These are phyloP conservation scores for Takifugu ocellatus DNA, from an alignment of 2,797 vertebrate species.

Conservation along the genomic window DNA sequence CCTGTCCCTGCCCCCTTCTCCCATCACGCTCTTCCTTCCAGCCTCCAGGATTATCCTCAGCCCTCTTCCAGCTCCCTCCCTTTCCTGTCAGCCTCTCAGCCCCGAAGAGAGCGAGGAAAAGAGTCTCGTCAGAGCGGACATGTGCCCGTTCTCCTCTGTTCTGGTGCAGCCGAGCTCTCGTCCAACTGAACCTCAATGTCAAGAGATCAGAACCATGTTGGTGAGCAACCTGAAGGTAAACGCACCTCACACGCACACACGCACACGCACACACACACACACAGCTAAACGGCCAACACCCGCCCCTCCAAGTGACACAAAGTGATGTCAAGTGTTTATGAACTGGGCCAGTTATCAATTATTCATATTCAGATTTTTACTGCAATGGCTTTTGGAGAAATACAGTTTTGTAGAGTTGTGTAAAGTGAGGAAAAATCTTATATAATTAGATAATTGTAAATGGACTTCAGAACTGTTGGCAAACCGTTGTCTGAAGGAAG, in stretches of 20 bases:
- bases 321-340: no score
- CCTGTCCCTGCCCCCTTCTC: constrained; percentile 43
- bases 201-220: constrained; percentile 64
- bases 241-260: constrained; percentile 25
- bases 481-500: no score
- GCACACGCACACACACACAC: constrained; percentile 23
- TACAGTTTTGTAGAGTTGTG: neutral
- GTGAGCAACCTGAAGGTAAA: constrained; percentile 72
- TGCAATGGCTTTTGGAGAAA: no score
- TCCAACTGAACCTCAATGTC: constrained; percentile 75
- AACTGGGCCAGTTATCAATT: no score
- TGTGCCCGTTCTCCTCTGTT: constrained; percentile 55
- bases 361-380: no score
- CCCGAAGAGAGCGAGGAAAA: constrained; percentile 26
- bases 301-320: constrained; percentile 4
- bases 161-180: constrained; percentile 22
- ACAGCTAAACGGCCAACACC: constrained; percentile 36
- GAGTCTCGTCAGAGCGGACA: constrained; percentile 62
- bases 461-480: no score
- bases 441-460: no score
- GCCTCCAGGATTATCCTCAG: constrained; percentile 26
- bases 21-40: constrained; percentile 10
- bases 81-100: constrained; percentile 74
- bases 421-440: no score
- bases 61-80: constrained; percentile 46